These are phyloP conservation scores for Bruchidius siliquastri DNA, from an alignment of 2,888 invertebrate species.

Conservation along the genomic window DNA sequence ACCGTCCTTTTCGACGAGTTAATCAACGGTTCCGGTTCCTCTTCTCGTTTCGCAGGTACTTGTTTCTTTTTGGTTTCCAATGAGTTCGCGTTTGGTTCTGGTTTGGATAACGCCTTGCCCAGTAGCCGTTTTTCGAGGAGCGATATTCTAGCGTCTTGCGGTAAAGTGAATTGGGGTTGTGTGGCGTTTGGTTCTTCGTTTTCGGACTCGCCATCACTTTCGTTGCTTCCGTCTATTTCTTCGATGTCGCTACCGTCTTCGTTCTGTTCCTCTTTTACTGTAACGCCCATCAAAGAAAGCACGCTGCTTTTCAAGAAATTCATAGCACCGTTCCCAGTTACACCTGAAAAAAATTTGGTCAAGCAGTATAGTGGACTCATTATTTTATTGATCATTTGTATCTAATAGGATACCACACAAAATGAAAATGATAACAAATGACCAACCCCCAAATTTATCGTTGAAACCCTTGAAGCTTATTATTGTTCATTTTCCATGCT, in stretches of 20 bases:
- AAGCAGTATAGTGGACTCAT: too few relatives aligned
- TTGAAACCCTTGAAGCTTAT: too few relatives aligned
- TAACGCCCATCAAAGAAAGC: neutral
- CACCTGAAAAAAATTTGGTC: neutral
- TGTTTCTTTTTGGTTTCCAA: conserved; percentile 8
- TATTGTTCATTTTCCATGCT: too few relatives aligned
- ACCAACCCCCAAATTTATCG: too few relatives aligned
- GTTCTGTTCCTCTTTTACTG: conserved; percentile 12
- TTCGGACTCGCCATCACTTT: conserved; percentile 18
- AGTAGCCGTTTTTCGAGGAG: conserved; percentile 40
- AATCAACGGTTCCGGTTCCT: conserved; percentile 27
- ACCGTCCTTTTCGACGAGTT: conserved; percentile 49
- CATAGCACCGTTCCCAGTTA: neutral
- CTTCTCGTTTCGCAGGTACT: conserved; percentile 14
- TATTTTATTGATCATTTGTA: too few relatives aligned
- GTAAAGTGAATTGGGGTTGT: neutral
- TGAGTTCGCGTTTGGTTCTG: conserved; percentile 8
- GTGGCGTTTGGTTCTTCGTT: conserved; percentile 5
- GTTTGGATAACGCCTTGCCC: conserved; percentile 28
- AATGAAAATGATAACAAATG: too few relatives aligned
- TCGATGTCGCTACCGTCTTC: conserved; percentile 17
- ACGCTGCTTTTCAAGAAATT: neutral
- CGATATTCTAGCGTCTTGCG: conserved; percentile 31
- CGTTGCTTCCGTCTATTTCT: conserved; percentile 15
- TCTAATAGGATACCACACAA: too few relatives aligned